Base-by-base conservation (phyloP, 2,888 invertebrate genomes). In the Tribolium freemani region DNA sequence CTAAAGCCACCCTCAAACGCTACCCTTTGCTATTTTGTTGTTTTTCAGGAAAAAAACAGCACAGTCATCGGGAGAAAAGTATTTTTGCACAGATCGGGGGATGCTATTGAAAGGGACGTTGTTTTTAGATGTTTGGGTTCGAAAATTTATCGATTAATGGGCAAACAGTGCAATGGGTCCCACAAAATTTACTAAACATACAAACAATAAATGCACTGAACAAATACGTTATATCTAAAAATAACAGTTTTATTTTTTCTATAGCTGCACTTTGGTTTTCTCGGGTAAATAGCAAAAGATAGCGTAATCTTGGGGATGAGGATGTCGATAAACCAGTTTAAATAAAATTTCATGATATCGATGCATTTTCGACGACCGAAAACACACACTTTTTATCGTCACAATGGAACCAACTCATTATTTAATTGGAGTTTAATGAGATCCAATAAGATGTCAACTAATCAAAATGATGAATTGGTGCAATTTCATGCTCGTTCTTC, bases 221-320 rank as follows among this genome's bases (percentile, higher is more conserved):
- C 74, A 84, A 83, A 83, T 78, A 83, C 77, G 61, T 81, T 69
- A 16, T 84, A 84, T 84, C 84, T 84, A 83, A 84, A 84, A 84
- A 84, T 82, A 84, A 84, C 84, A 84, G 77, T 78, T 78, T 79
- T 83, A 77, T 84, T 84, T 85, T 85, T 84, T 85, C 82, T 81
- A 77, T 70, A 75, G 75, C 78, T 83, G 83, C 82, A 83, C 84
- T 84, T 85, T 84, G 84, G 83, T 83, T 83, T 82, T 80, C 83
- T 81, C 82, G 81, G 79, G 82, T 80, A 84, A 85, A 85, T 84
- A 84, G 80, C 83, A 76, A 82, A 79, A 81, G 82, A 82, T 82
- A 80, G 53, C 68, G 38, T 68, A 71, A 70, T 67, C 74, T 68
- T 58, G 75, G 80, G 81, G 79, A 74, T 77, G 80, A 79, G 82